These are phyloP conservation scores for Scrobipalpa atriplicella DNA, from an alignment of 2,888 invertebrate genomes.

Conservation along the genomic window DNA sequence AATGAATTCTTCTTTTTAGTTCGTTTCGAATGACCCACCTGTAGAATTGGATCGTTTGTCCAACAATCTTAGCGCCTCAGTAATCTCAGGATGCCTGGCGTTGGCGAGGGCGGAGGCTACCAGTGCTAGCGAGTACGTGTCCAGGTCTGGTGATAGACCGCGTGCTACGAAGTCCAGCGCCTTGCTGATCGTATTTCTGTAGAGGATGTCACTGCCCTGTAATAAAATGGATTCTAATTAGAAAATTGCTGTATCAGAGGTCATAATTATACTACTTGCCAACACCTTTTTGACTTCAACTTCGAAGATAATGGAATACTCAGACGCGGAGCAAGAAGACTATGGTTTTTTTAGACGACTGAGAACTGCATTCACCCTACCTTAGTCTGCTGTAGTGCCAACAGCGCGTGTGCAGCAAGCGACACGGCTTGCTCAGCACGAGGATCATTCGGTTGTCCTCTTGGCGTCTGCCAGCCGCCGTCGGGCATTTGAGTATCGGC, in stretches of 20 bases:
- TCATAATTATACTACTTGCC: too few species aligned
- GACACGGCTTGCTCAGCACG: constrained; percentile 78
- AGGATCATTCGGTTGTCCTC: constrained; percentile 83
- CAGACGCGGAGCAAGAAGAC: too few species aligned
- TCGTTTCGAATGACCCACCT: constrained; percentile 45
- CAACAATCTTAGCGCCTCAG: constrained; percentile 80
- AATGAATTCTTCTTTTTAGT: neutral
- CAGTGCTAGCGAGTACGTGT: constrained; percentile 90
- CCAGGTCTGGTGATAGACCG: constrained; percentile 84
- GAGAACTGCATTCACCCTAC: constrained; percentile 41
- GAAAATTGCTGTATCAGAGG: neutral
- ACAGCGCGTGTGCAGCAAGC: constrained; percentile 90
- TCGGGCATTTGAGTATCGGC: constrained; percentile 86
- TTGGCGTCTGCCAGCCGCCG: constrained; percentile 88
- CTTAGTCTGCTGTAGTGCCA: constrained; percentile 87
- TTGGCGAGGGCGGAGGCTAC: constrained; percentile 89
- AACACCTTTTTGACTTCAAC: too few species aligned
- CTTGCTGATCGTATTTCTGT: constrained; percentile 87
- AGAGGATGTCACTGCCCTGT: constrained; percentile 70
- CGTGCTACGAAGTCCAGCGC: constrained; percentile 89
- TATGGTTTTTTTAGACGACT: neutral
- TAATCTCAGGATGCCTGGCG: constrained; percentile 87
- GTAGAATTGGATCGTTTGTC: constrained; percentile 76
- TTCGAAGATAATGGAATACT: neutral
- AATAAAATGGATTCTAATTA: neutral